A percentile compares a stretch with the other conserved stretches of the same genome.
phyloP scores from a whole-genome alignment of 2,113 vertebrate species.

The Monarcha castaneiventris region DNA sequence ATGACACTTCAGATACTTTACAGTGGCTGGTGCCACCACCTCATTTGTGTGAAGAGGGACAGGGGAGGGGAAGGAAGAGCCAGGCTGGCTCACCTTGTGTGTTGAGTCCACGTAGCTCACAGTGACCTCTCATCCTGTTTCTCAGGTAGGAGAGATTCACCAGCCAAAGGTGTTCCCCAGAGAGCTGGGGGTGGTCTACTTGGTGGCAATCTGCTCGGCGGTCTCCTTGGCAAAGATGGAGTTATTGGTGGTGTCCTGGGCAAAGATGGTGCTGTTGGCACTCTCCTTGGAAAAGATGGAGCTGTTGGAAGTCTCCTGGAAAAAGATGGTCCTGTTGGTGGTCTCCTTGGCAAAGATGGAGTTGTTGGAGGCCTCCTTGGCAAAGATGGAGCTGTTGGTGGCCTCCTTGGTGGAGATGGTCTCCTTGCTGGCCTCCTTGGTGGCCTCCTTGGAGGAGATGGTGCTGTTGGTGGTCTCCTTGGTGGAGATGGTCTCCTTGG shows the following conservation, averaged over 20 bases:
- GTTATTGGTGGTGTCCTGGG: not conserved
- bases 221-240: constrained; percentile 5
- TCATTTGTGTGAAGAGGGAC: not conserved
- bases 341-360: constrained; percentile 11
- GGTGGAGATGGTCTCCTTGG: not conserved
- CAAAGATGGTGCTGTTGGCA: accelerated
- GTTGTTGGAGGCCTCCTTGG: not conserved
- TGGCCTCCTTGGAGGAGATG: accelerated
- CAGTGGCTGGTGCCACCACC: not conserved
- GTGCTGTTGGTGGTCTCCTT: not conserved
- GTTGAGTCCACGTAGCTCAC: not conserved
- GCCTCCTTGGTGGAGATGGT: not conserved
- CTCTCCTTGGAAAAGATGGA: too few relatives aligned
- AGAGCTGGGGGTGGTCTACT: not conserved
- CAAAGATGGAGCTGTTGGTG: accelerated
- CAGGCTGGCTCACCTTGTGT: not conserved
- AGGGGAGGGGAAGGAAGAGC: not conserved
- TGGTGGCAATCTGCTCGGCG: not conserved
- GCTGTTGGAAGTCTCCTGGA: too few relatives aligned
- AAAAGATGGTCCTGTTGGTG: accelerated
- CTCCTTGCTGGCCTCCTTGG: accelerated
- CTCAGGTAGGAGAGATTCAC: constrained; percentile 16
- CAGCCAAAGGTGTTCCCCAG: not conserved
- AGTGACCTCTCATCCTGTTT: not conserved
- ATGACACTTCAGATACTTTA: not conserved